These are phyloP conservation scores for Pipistrellus pygmaeus DNA, from an alignment of 2,797 vertebrate genomes.

Conservation along the genomic window DNA sequence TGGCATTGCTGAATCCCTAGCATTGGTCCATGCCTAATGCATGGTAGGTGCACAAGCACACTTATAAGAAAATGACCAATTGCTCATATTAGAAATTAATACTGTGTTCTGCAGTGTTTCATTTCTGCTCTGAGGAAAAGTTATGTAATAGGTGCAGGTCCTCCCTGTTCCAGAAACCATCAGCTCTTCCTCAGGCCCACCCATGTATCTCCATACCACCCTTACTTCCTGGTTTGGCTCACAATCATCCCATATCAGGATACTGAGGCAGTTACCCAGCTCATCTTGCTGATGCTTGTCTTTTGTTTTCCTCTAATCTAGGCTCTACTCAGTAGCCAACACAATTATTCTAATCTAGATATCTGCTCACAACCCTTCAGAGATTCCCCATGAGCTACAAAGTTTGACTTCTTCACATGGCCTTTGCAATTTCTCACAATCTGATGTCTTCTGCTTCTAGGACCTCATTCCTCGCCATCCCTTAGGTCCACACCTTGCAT, in stretches of 20 bases:
- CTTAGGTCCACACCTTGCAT: background rate
- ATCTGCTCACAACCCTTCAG: background rate
- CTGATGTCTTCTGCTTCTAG: background rate
- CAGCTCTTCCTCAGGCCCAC: background rate
- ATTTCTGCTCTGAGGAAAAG: background rate
- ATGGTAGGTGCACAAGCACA: background rate
- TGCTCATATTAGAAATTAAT: background rate
- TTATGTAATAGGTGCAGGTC: background rate
- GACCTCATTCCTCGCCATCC: background rate
- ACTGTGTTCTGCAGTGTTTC: background rate
- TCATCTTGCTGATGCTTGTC: background rate
- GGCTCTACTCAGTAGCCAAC: background rate
- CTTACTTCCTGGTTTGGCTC: background rate
- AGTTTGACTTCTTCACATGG: background rate
- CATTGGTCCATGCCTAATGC: background rate
- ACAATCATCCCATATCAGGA: background rate
- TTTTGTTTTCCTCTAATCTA: background rate
- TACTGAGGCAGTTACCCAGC: background rate
- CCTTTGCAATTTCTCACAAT: background rate
- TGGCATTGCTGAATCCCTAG: background rate
- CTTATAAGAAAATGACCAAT: background rate
- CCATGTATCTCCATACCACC: fast-evolving
- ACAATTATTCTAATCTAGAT: background rate
- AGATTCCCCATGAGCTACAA: background rate
- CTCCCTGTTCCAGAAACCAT: background rate